These are phyloP conservation scores for Poeciliopsis turneri DNA, from an alignment of 2,797 vertebrate genomes.

Conservation along the genomic window DNA sequence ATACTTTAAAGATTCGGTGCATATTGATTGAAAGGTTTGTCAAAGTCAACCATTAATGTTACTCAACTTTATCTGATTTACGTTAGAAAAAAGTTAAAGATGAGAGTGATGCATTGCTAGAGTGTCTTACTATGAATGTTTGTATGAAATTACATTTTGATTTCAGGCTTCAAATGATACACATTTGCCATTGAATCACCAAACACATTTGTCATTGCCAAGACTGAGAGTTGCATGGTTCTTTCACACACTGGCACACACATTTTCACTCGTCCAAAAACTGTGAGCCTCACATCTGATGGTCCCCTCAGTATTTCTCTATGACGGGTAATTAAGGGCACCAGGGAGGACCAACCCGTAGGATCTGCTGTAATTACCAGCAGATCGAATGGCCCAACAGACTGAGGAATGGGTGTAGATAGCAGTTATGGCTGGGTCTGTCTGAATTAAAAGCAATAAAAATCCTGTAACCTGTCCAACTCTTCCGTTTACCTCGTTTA, in stretches of 20 bases:
- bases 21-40: not conserved
- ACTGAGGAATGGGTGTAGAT: slow-evolving; percentile 58
- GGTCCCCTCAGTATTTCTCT: slow-evolving; percentile 46
- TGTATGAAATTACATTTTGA: slow-evolving; percentile 1
- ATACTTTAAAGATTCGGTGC: not conserved
- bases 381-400: slow-evolving; percentile 52
- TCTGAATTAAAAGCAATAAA: slow-evolving; percentile 72
- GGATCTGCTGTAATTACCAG: slow-evolving; percentile 73
- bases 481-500: slow-evolving; percentile 22
- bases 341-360: slow-evolving; percentile 56
- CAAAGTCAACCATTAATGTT: not conserved
- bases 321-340: slow-evolving; percentile 71
- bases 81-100: not conserved
- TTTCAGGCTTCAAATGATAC: slow-evolving; percentile 2
- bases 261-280: too few species aligned
- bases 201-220: not conserved
- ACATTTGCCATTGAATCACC: not conserved
- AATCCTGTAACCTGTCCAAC: slow-evolving; percentile 43
- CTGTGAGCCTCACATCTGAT: slow-evolving; percentile 41
- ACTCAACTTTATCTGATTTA: not conserved
- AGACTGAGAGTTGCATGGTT: not conserved
- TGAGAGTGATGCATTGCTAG: not conserved
- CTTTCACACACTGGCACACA: too few species aligned
- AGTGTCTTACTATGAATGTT: not conserved
- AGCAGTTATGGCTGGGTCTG: slow-evolving; percentile 62